These are phyloP conservation scores for Drosophila pseudotalamancana DNA, from an alignment of 2,888 invertebrate genomes.

Conservation along the genomic window DNA sequence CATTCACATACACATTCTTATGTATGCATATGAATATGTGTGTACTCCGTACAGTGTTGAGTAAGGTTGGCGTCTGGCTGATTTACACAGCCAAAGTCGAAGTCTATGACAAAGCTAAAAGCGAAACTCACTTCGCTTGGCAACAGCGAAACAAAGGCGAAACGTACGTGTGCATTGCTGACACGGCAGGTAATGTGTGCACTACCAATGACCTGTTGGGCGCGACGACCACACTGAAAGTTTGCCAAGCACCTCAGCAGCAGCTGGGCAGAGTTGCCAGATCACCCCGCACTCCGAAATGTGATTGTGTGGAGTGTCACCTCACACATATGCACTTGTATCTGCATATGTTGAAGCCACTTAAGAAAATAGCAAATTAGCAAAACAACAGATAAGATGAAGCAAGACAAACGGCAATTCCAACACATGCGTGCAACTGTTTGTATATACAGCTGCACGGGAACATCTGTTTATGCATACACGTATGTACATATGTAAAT, in stretches of 20 bases:
- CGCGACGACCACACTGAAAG: constrained; percentile 37
- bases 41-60: constrained; percentile 23
- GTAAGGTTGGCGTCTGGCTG: constrained; percentile 26
- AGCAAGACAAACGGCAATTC: constrained; percentile 20
- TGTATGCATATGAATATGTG: no score
- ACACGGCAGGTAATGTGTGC: constrained; percentile 9
- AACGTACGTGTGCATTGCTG: constrained; percentile 17
- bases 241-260: constrained; percentile 9
- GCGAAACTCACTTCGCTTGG: constrained; percentile 42
- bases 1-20: not conserved
- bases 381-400: constrained; percentile 57
- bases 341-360: constrained; percentile 20
- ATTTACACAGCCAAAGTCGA: constrained; percentile 4
- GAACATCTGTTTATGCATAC: constrained; percentile 16
- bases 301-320: not conserved
- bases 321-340: constrained; percentile 2
- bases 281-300: constrained; percentile 36
- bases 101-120: constrained; percentile 17
- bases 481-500: not conserved
- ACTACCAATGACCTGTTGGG: constrained; percentile 55
- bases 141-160: constrained; percentile 51
- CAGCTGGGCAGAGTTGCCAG: constrained; percentile 29
- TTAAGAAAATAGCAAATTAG: constrained; percentile 40
- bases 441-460: not conserved
- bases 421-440: not conserved